Evolutionary conservation across 1,140 invertebrate genomes (phyloP).

Genomic region (Eriosoma lanigerum): DNA sequence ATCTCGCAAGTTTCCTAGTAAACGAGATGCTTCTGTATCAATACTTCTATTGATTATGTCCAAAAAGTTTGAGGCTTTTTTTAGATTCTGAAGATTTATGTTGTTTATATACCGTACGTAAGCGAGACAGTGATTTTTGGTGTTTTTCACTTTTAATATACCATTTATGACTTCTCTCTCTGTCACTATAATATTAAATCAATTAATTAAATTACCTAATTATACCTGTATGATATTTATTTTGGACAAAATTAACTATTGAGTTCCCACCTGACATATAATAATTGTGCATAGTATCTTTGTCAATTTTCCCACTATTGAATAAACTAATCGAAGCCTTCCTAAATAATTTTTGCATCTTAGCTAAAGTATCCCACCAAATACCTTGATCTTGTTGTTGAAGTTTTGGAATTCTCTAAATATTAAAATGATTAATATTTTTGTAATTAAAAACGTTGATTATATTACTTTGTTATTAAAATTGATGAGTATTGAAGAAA

Average conservation of each 20-base stretch:
- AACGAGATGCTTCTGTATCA: conserved; percentile 88
- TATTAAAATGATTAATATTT: conserved; percentile 6
- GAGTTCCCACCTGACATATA: conserved; percentile 88
- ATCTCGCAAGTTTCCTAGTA: conserved; percentile 87
- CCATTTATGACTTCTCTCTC: conserved; percentile 97
- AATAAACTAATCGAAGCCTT: conserved; percentile 86
- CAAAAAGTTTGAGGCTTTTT: conserved; percentile 90
- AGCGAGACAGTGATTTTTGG: conserved; percentile 93
- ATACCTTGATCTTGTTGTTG: conserved; percentile 94
- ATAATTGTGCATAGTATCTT: conserved; percentile 96
- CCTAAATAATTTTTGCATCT: conserved; percentile 91
- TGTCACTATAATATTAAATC: conserved; percentile 71
- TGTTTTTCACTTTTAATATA: conserved; percentile 89
- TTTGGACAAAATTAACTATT: too few species aligned
- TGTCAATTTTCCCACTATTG: conserved; percentile 81
- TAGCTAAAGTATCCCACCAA: conserved; percentile 95
- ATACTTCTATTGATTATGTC: conserved; percentile 92
- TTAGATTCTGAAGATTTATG: conserved; percentile 92
- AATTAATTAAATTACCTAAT: too few species aligned
- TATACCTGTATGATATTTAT: too few species aligned
- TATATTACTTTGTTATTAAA: conserved; percentile 91
- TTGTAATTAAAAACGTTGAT: neutral
- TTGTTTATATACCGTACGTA: conserved; percentile 96
- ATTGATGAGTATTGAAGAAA: conserved; percentile 94
- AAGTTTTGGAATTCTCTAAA: conserved; percentile 83